phyloP scores from a whole-genome alignment of 2,888 invertebrate species.

The Apodemia duryi region DNA sequence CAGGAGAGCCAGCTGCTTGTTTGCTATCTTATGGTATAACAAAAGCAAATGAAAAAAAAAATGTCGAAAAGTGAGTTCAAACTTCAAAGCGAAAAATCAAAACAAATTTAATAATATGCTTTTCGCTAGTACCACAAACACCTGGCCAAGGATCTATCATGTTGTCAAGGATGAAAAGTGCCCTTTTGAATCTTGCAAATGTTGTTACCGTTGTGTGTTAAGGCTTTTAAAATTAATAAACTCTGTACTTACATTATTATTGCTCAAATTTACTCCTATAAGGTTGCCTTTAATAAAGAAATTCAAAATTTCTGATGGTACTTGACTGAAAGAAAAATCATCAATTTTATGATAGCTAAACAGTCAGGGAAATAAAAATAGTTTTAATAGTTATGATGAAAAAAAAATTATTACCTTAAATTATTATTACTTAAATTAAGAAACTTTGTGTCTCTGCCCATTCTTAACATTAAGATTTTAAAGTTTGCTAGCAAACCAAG shows the following conservation, averaged over 20 bases:
- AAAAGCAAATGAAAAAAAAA: too few relatives aligned
- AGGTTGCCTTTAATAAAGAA: slow-evolving; percentile 67
- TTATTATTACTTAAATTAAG: slow-evolving; percentile 63
- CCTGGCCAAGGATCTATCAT: too few relatives aligned
- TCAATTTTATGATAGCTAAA: slow-evolving; percentile 10
- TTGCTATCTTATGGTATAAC: too few relatives aligned
- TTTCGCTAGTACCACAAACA: too few relatives aligned
- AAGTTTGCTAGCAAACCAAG: slow-evolving; percentile 50
- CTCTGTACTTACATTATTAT: slow-evolving; percentile 57
- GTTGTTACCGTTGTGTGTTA: not conserved
- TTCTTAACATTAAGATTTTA: slow-evolving; percentile 63
- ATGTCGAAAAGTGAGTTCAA: too few relatives aligned
- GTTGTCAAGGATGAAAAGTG: too few relatives aligned
- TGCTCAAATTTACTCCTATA: slow-evolving; percentile 55
- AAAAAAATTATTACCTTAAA: slow-evolving; percentile 44
- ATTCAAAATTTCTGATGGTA: slow-evolving; percentile 62
- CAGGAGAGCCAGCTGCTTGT: too few relatives aligned
- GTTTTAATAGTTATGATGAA: not conserved
- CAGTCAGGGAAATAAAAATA: not conserved
- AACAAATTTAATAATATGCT: too few relatives aligned
- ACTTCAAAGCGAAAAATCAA: too few relatives aligned
- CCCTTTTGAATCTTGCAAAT: too few relatives aligned
- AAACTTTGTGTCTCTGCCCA: slow-evolving; percentile 59
- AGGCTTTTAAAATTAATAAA: not conserved
- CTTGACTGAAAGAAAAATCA: slow-evolving; percentile 44